A percentile compares a stretch with the other conserved stretches of the same genome.
Evolutionary conservation across 2,797 vertebrate genomes (phyloP).

Genomic region (Macropodus opercularis): DNA sequence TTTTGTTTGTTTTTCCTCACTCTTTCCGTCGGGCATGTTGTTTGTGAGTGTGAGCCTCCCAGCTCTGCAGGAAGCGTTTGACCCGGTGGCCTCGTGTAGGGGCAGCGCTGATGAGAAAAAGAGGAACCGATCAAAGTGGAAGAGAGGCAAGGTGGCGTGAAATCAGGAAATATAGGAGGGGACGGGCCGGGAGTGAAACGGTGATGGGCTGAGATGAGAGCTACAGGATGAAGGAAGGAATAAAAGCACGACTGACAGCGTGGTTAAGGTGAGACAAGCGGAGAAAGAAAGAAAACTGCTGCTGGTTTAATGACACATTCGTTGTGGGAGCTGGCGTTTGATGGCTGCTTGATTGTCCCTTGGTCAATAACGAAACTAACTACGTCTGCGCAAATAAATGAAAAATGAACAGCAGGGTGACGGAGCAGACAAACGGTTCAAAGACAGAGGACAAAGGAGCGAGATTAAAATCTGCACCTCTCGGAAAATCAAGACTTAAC

Average conservation of each 20-base stretch:
- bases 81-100: constrained; percentile 2
- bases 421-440: constrained; percentile 8
- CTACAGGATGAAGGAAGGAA: no score
- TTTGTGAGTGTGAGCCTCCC: neutral
- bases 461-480: constrained; percentile 54
- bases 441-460: constrained; percentile 2
- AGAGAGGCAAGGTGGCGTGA: neutral
- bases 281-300: no score
- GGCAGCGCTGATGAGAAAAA: constrained; percentile 2
- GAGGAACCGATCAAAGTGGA: constrained; percentile 5
- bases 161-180: neutral
- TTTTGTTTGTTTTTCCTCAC: no score
- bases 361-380: no score
- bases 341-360: no score
- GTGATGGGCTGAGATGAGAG: no score
- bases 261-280: neutral
- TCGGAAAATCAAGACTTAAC: constrained; percentile 35
- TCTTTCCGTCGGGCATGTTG: no score
- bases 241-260: neutral
- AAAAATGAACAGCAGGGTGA: constrained; percentile 14
- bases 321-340: no score
- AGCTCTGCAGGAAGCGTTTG: constrained; percentile 18
- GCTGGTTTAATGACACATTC: no score
- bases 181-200: neutral
- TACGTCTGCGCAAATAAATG: no score